These are phyloP conservation scores for Premnoplex brunnescens DNA, from an alignment of 2,797 vertebrate species.

Conservation along the genomic window DNA sequence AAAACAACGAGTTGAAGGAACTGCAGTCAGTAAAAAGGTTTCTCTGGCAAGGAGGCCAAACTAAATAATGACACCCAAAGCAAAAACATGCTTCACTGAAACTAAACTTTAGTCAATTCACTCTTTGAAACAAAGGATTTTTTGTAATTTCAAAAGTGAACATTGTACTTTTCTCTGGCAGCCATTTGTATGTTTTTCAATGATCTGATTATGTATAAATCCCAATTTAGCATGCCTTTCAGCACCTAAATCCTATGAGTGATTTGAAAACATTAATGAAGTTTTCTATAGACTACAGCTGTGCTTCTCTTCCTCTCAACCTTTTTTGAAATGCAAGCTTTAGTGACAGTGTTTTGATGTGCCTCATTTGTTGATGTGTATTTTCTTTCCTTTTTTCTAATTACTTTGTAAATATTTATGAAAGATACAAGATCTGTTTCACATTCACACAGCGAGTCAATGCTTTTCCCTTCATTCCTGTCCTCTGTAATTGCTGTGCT, in stretches of 20 bases:
- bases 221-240: slow-evolving; percentile 76
- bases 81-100: slow-evolving; percentile 82
- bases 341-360: slow-evolving; percentile 65
- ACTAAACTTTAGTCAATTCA: slow-evolving; percentile 78
- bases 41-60: slow-evolving; percentile 76
- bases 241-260: slow-evolving; percentile 75
- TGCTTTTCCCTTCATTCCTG: slow-evolving; percentile 21
- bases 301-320: slow-evolving; percentile 58
- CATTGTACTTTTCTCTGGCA: slow-evolving; percentile 80
- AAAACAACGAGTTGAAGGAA: slow-evolving; percentile 76
- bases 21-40: slow-evolving; percentile 72
- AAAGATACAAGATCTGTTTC: slow-evolving; percentile 44
- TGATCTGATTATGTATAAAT: slow-evolving; percentile 79
- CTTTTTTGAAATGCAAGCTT: slow-evolving; percentile 60
- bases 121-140: slow-evolving; percentile 80
- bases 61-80: slow-evolving; percentile 84
- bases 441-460: neutral
- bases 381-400: slow-evolving; percentile 42
- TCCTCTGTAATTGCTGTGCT: neutral
- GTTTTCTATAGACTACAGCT: slow-evolving; percentile 62
- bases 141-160: slow-evolving; percentile 82
- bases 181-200: slow-evolving; percentile 78
- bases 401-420: slow-evolving; percentile 63
- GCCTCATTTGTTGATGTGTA: slow-evolving; percentile 44
- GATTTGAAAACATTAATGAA: slow-evolving; percentile 78